These are phyloP conservation scores for Antheraea yamamai DNA, from an alignment of 2,888 invertebrate genomes.

Conservation along the genomic window DNA sequence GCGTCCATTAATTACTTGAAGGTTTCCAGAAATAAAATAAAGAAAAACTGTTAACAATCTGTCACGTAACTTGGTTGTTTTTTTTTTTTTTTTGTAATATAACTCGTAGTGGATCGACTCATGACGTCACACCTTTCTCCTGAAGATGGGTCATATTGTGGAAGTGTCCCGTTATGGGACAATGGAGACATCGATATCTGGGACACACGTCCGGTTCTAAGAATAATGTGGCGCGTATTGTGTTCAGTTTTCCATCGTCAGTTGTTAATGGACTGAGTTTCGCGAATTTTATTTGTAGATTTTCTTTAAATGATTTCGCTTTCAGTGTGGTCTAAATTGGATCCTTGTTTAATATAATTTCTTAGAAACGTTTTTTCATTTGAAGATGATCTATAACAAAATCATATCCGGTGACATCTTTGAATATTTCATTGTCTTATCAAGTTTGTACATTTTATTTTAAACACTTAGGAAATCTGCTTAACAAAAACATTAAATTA, in stretches of 20 bases:
- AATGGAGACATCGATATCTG: slow-evolving; percentile 13
- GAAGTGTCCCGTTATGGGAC: slow-evolving; percentile 21
- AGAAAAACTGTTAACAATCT: neutral
- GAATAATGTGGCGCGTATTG: slow-evolving; percentile 18
- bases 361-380: neutral
- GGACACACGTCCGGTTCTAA: slow-evolving; percentile 21
- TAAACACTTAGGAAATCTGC: too few relatives aligned
- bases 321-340: slow-evolving; percentile 6
- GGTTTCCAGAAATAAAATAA: too few relatives aligned
- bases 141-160: neutral
- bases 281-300: slow-evolving; percentile 22
- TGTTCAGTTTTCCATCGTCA: slow-evolving; percentile 4
- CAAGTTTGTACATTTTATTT: too few relatives aligned
- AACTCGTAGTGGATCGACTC: neutral
- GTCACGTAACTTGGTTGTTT: neutral
- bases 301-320: slow-evolving; percentile 10
- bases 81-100: neutral
- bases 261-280: slow-evolving; percentile 20
- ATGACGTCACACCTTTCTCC: slow-evolving; percentile 1
- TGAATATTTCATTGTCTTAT: neutral
- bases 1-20: too few relatives aligned
- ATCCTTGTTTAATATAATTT: neutral
- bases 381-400: neutral
- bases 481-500: too few relatives aligned
- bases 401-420: neutral